Percentiles rank a stretch among this genome's conserved stretches.
phyloP scores from a whole-genome alignment of 2,888 invertebrate species.

The Chirona hameri region DNA sequence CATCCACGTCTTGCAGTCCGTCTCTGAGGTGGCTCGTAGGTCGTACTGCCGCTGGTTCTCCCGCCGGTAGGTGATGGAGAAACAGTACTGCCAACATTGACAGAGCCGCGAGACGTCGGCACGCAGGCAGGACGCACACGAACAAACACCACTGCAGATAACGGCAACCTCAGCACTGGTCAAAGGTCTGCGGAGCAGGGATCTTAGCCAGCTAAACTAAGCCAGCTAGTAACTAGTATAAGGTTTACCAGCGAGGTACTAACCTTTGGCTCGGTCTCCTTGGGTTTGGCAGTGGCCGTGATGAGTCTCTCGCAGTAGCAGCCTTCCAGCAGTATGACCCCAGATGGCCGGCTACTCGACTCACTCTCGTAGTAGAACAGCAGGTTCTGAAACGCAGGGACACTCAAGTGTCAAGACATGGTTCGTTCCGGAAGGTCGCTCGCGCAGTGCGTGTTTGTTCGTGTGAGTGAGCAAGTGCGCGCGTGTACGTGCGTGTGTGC shows the following conservation, averaged over 20 bases:
- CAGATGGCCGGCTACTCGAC: constrained; percentile 70
- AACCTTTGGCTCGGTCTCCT: constrained; percentile 53
- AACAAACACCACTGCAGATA: too few relatives aligned
- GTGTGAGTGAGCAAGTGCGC: too few relatives aligned
- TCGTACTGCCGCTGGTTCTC: constrained; percentile 86
- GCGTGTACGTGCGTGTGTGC: too few relatives aligned
- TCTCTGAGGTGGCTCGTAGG: constrained; percentile 74
- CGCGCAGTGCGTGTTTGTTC: too few relatives aligned
- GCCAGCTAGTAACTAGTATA: too few relatives aligned
- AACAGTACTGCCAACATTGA: constrained; percentile 67
- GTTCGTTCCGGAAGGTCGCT: too few relatives aligned
- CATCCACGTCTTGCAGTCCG: constrained; percentile 52
- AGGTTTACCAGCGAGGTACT: constrained; percentile 31
- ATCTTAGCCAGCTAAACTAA: too few relatives aligned
- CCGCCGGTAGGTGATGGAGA: constrained; percentile 78
- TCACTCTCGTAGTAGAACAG: constrained; percentile 89
- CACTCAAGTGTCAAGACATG: too few relatives aligned
- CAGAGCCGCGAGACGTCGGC: too few relatives aligned
- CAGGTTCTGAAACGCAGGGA: constrained; percentile 63
- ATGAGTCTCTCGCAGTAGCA: constrained; percentile 79
- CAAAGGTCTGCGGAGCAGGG: too few relatives aligned
- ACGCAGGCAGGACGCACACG: too few relatives aligned
- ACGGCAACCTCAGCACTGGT: too few relatives aligned
- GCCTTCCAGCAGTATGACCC: constrained; percentile 79
- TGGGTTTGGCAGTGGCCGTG: constrained; percentile 41